Base-by-base conservation (phyloP, 2,113 vertebrate genomes). In the Leptobrachium ailaonicum region DNA sequence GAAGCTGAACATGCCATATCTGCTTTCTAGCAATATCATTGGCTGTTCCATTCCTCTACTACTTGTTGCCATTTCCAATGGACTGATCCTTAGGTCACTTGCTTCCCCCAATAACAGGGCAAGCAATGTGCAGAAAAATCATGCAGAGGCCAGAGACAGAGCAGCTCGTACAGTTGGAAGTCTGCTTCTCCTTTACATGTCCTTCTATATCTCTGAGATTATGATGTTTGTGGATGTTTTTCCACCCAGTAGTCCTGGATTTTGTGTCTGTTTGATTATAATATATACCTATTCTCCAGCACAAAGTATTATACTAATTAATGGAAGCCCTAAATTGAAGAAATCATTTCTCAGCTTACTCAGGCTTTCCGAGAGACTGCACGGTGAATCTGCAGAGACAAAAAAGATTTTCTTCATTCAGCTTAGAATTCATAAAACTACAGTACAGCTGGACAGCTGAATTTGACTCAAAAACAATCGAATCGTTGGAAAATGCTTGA, bases 211-310 rank as follows among this genome's bases (percentile, higher is more conserved):
- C 60, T 79, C 76, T 41, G 56, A 79, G 12, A 63, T 79, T 3
- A 44, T 79, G 44, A 13, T 79, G 3, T 79, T 79, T 71, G 42
- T 79, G 40, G 76, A 79, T 45, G 3, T 64, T 3, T 79, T 79
- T 5, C 58, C 76, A 2, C 76, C 45, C 8, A 71, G 68, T 71
- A 79, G 76, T 43, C 76, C 68, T 47, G 76, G 76, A 50, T 79
- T 79, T 14, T 79, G 76, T 20, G 53, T 43, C 43, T 79, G 76
- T 6, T 71, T 79, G 41, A 71, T 79, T 54, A 32, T 79, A 2
- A 79, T 71, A n/a, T 79, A 79, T 64, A 50, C 10, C 32, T 79
- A 79, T 50, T 71, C 76, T 47, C 76, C 76, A 44, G 58, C 76
- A 41, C 76, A 79, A n/a, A 71, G 67, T n/a, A 44, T 79, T 41